A percentile compares a stretch with the other conserved stretches of the same genome.
Conservation (phyloP, 2,797 vertebrate species). For the Bryconaethiops microstoma region DNA sequence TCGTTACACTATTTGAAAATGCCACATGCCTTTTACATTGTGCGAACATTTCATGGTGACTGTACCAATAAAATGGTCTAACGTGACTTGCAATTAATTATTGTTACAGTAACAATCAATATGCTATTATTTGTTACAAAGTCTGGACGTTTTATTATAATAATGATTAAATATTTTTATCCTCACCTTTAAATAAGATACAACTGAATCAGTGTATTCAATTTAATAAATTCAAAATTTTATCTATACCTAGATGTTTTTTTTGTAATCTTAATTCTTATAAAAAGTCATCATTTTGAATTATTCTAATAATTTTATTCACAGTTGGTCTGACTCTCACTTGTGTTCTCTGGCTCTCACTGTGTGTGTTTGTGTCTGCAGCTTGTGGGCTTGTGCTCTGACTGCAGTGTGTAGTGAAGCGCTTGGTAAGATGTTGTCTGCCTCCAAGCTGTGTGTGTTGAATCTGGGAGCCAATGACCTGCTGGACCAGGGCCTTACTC, state of each 20-base stretch:
- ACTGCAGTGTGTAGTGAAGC: conserved; percentile 74
- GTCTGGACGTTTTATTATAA: no score
- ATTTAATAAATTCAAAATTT: no score
- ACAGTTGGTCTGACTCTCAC: not conserved
- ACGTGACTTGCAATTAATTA: no score
- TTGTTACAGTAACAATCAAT: no score
- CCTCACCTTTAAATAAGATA: no score
- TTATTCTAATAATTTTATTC: no score
- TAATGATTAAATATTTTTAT: no score
- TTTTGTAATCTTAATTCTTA: no score
- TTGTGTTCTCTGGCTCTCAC: not conserved
- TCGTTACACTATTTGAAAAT: not conserved
- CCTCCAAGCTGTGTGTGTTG: conserved; percentile 73
- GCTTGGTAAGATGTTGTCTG: conserved; percentile 70
- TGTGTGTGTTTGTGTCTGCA: conserved; percentile 50
- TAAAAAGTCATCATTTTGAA: no score
- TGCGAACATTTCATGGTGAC: not conserved
- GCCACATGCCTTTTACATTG: not conserved
- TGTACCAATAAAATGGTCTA: not conserved
- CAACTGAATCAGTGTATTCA: no score
- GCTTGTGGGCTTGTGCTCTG: conserved; percentile 73
- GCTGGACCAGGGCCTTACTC: conserved; percentile 73
- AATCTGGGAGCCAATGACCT: conserved; percentile 75
- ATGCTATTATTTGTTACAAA: no score
- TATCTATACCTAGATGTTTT: no score